Evolutionary conservation across 2,888 invertebrate genomes (phyloP).

Genomic region (Drosophila peninsularis): DNA sequence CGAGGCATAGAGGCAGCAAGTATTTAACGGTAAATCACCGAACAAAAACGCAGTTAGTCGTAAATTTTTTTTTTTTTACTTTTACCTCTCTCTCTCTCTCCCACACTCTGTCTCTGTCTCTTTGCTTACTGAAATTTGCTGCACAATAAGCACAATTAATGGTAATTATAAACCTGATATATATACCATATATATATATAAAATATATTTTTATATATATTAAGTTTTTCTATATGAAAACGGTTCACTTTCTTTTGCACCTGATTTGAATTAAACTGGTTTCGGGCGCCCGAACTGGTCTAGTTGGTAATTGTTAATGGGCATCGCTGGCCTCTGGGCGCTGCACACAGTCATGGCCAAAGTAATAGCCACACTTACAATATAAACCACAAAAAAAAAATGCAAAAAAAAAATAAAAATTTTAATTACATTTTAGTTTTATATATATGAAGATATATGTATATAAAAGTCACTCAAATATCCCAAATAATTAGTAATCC

Average conservation of each 20-base stretch:
- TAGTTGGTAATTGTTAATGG: slow-evolving; percentile 24
- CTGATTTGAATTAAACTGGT: slow-evolving; percentile 74
- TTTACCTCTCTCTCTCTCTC: background rate
- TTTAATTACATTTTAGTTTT: background rate
- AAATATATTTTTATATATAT: slow-evolving; percentile 9
- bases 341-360: slow-evolving; percentile 7
- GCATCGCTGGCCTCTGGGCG: slow-evolving; percentile 9
- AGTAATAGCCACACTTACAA: slow-evolving; percentile 1
- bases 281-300: slow-evolving; percentile 47
- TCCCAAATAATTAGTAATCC: too few species aligned
- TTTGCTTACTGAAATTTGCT: slow-evolving; percentile 19
- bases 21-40: slow-evolving; percentile 73
- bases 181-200: slow-evolving; percentile 9
- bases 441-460: background rate
- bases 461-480: too few species aligned
- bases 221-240: slow-evolving; percentile 47
- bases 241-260: slow-evolving; percentile 78
- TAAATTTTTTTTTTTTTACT: slow-evolving; percentile 10
- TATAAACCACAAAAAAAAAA: background rate
- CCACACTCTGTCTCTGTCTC: background rate
- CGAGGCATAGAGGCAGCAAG: slow-evolving; percentile 17
- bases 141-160: slow-evolving; percentile 28
- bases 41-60: slow-evolving; percentile 47
- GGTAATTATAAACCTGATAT: slow-evolving; percentile 35
- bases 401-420: background rate